These are phyloP conservation scores for Eurytoma californica DNA, from an alignment of 2,888 invertebrate species.

Conservation along the genomic window DNA sequence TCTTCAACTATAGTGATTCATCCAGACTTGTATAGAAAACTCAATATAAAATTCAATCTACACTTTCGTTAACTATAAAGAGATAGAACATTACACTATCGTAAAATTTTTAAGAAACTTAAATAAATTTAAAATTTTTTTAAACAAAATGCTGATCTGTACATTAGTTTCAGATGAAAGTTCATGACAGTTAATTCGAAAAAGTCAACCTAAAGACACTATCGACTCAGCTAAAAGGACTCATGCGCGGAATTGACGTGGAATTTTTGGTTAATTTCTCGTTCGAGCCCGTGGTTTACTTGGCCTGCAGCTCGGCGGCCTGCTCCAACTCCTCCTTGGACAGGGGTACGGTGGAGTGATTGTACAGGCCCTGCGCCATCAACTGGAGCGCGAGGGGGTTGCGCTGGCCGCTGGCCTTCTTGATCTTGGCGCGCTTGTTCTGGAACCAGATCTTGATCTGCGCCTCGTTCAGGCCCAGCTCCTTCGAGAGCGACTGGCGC, in stretches of 20 bases:
- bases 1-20: background rate
- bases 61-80: too few relatives aligned
- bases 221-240: too few relatives aligned
- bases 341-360: conserved; percentile 85
- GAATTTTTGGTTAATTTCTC: background rate
- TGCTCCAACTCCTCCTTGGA: conserved; percentile 85
- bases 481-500: conserved; percentile 82
- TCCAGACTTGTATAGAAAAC: background rate
- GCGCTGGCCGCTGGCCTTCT: conserved; percentile 84
- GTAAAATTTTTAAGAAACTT: too few relatives aligned
- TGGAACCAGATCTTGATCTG: conserved; percentile 99
- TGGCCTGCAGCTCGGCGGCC: conserved; percentile 73
- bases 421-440: conserved; percentile 94
- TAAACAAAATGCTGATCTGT: background rate
- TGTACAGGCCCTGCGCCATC: conserved; percentile 89
- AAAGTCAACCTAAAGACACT: background rate
- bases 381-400: conserved; percentile 85
- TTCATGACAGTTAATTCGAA: background rate
- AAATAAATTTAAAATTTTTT: background rate
- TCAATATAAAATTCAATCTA: too few relatives aligned
- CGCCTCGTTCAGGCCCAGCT: conserved; percentile 94
- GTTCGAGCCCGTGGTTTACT: conserved; percentile 48
- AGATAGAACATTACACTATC: too few relatives aligned
- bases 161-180: too few relatives aligned
- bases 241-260: background rate